Percentiles rank a stretch among this genome's conserved stretches.
These are phyloP conservation scores for Agelas oroides DNA, from an alignment of 37 sponge, comb jelly and placozoan genomes.

Conservation along the genomic window DNA sequence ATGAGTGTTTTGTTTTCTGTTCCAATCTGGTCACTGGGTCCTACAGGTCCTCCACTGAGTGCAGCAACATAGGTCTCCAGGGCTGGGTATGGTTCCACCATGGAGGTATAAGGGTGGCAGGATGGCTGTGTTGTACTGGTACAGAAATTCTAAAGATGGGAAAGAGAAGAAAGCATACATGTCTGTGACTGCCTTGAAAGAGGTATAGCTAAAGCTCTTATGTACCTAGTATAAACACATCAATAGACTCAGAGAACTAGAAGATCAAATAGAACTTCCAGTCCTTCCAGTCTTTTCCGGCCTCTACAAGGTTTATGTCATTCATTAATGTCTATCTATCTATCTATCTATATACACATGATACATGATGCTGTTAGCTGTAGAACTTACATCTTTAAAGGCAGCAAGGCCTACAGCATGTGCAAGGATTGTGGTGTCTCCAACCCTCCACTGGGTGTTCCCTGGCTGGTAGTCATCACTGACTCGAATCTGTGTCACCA, in stretches of 20 bases:
- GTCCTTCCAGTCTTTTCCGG: no score
- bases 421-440: slow-evolving; percentile 73
- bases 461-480: slow-evolving; percentile 80
- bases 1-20: slow-evolving; percentile 58
- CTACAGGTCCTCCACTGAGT: slow-evolving; percentile 76
- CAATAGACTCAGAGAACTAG: no score
- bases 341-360: not conserved
- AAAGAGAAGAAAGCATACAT: no score
- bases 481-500: slow-evolving; percentile 79
- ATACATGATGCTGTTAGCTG: not conserved
- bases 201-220: no score
- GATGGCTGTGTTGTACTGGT: slow-evolving; percentile 28
- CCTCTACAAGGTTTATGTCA: no score
- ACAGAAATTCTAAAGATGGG: slow-evolving; percentile 47
- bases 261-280: no score
- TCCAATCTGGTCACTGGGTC: slow-evolving; percentile 62
- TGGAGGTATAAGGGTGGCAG: not conserved
- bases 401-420: slow-evolving; percentile 75
- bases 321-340: no score
- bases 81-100: slow-evolving; percentile 59
- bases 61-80: slow-evolving; percentile 73
- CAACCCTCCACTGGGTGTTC: slow-evolving; percentile 83
- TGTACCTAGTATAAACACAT: no score
- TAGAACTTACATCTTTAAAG: slow-evolving; percentile 79
- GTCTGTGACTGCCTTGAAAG: no score